A percentile compares a stretch with the other conserved stretches of the same genome.
These are phyloP conservation scores for Gallinago media DNA, from an alignment of 2,113 vertebrate genomes.

Conservation along the genomic window DNA sequence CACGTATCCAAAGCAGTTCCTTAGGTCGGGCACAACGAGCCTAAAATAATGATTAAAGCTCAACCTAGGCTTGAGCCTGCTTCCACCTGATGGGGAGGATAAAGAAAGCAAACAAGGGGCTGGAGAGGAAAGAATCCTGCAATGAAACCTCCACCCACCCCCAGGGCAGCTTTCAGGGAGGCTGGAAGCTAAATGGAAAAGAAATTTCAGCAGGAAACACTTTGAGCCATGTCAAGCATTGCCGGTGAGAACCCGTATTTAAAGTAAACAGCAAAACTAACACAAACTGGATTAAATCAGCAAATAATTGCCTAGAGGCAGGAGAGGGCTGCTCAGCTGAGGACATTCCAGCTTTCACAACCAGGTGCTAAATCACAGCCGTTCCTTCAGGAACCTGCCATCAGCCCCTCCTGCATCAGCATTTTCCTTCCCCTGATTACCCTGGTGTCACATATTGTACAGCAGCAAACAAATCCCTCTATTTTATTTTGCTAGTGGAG, in stretches of 20 bases:
- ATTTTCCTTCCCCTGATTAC: not conserved
- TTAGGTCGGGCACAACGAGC: not conserved
- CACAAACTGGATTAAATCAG: not conserved
- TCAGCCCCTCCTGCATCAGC: not conserved
- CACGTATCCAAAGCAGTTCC: not conserved
- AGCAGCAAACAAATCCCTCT: not conserved
- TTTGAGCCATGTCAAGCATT: not conserved
- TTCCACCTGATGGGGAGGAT: not conserved
- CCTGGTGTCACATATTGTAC: accelerated
- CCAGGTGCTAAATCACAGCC: not conserved
- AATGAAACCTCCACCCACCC: accelerated
- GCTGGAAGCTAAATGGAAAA: not conserved
- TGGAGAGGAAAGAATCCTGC: not conserved
- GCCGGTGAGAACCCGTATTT: not conserved
- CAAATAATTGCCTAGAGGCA: not conserved
- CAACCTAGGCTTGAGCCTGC: not conserved
- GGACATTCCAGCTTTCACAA: not conserved
- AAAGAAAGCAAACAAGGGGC: not conserved
- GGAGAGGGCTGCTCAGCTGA: not conserved
- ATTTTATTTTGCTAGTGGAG: not conserved
- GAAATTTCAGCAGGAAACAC: not conserved
- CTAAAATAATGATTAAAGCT: not conserved
- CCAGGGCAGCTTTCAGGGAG: not conserved
- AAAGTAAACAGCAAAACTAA: not conserved
- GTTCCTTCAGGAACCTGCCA: not conserved